Evolutionary conservation across 2,797 vertebrate genomes (phyloP).

Genomic region (Carduelis carduelis): DNA sequence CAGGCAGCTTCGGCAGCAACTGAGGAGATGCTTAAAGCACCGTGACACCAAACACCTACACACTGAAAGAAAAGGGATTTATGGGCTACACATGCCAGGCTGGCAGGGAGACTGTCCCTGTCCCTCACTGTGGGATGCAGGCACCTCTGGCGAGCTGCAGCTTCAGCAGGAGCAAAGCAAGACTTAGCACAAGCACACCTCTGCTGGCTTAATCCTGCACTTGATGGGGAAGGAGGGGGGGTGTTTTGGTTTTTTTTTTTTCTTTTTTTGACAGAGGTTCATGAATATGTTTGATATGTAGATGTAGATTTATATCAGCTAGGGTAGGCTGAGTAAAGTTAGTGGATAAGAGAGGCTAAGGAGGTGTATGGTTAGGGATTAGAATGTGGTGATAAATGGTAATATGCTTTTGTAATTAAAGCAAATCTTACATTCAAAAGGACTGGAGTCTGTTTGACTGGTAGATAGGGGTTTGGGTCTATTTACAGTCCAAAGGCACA

Average conservation of each 20-base stretch:
- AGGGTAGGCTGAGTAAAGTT: slow-evolving; percentile 41
- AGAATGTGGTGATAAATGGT: slow-evolving; percentile 5
- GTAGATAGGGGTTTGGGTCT: neutral
- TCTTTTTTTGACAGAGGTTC: neutral
- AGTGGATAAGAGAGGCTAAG: slow-evolving; percentile 24
- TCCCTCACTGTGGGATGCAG: neutral
- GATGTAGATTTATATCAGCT: slow-evolving; percentile 50
- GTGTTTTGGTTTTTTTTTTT: neutral
- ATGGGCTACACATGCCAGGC: neutral
- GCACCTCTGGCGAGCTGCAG: neutral
- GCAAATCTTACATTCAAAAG: neutral
- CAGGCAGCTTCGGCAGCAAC: slow-evolving; percentile 14
- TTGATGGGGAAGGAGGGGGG: neutral
- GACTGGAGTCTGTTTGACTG: neutral
- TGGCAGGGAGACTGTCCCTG: neutral
- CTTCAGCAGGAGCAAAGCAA: neutral
- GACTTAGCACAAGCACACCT: neutral
- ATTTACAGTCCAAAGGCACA: slow-evolving; percentile 36
- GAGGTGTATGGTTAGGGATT: slow-evolving; percentile 51
- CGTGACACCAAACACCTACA: slow-evolving; percentile 21
- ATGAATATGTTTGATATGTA: slow-evolving; percentile 55
- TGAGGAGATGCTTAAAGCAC: slow-evolving; percentile 33
- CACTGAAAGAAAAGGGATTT: neutral
- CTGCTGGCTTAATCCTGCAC: neutral
- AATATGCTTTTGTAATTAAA: slow-evolving; percentile 39